These are phyloP conservation scores for Bombyx mandarina DNA, from an alignment of 1,140 invertebrate species.

Conservation along the genomic window DNA sequence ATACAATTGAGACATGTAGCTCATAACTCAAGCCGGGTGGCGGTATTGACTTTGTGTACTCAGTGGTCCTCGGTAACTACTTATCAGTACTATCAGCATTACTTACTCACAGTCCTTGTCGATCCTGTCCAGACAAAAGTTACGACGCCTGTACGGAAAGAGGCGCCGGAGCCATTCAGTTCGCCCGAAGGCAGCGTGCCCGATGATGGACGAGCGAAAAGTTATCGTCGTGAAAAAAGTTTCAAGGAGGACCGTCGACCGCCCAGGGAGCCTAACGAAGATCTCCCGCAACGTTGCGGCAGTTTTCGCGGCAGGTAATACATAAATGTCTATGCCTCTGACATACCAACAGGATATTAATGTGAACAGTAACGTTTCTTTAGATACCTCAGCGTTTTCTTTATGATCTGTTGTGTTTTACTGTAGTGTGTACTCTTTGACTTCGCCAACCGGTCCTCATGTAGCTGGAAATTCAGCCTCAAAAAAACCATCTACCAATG, in stretches of 20 bases:
- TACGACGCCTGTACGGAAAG: conserved; percentile 46
- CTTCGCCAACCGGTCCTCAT: too few species aligned
- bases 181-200: conserved; percentile 44
- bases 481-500: too few species aligned
- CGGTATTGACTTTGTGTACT: too few species aligned
- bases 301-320: conserved; percentile 45
- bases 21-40: too few species aligned
- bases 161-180: conserved; percentile 45
- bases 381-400: neutral
- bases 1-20: too few species aligned
- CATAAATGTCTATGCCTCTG: neutral
- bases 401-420: too few species aligned
- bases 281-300: conserved; percentile 41
- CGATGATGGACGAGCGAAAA: conserved; percentile 40
- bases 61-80: too few species aligned
- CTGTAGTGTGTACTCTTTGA: too few species aligned
- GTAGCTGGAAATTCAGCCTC: too few species aligned
- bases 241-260: conserved; percentile 49
- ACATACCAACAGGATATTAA: neutral
- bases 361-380: neutral
- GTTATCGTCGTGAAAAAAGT: conserved; percentile 48
- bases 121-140: conserved; percentile 28
- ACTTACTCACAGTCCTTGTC: too few species aligned
- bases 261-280: conserved; percentile 36
- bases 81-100: too few species aligned